Base-by-base conservation (phyloP, 2,113 vertebrate genomes). In the Zosterops japonicus region DNA sequence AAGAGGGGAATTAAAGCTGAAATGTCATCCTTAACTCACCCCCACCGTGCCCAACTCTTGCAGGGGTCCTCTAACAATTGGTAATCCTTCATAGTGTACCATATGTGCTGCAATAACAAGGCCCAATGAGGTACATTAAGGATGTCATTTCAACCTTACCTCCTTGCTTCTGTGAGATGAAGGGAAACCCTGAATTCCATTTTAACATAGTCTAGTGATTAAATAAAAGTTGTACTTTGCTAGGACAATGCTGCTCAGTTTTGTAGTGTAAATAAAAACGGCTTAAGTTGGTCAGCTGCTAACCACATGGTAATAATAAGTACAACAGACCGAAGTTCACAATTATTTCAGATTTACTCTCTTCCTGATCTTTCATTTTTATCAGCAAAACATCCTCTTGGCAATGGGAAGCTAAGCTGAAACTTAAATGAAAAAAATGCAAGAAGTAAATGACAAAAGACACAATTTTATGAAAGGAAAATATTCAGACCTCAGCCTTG, bases 201-300 rank as follows among this genome's bases (percentile, higher is more conserved):
- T 97, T 97, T 96, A 93, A 90, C 92, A 83, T 88, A 86, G 92
- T 65, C 83, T 79, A 90, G 36, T 77, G 68, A 87, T 57, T 57
- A 83, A 95, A 91, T 57, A 94, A 97, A 80, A 94, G 87, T 97
- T 97, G 90, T 91, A 74, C 87, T 93, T 93, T 79, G 56, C 92
- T 94, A 93, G 97, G 97, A 98, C 97, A 98, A 97, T 89, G 97
- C 97, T 94, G 97, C 98, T 98, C 95, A 97, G 98, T 97, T 98
- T 98, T 98, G 98, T 97, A 95, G 97, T 96, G 97, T 97, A 98
- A 98, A 98, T 98, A 97, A 96, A 97, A 97, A 96, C 87, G 79
- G 98, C 97, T 98, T 98, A 98, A 98, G 98, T 98, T 96, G 98
- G 99, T 99, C 99, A 99, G 99, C 99, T 99, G 99, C 98, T 98